Conservation (phyloP, 92 coral and sea anemone species). For the Umimayanthus kanabou region DNA sequence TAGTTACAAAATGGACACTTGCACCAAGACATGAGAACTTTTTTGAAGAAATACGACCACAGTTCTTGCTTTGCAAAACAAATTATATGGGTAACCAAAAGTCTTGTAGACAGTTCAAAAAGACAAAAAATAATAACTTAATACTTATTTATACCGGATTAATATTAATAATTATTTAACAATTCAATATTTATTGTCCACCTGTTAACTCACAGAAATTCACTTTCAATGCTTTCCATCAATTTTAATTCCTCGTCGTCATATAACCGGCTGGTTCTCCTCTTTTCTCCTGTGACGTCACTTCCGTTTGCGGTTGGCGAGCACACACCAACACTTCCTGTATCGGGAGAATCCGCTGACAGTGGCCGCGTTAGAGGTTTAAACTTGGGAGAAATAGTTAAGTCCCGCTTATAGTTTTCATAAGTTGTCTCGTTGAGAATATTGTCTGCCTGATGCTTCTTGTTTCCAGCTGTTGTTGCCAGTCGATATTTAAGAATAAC, state of each 20-base stretch:
- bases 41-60: background rate
- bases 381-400: constrained; percentile 7
- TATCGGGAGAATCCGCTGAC: constrained; percentile 12
- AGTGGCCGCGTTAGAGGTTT: constrained; percentile 10
- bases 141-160: too few relatives aligned
- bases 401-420: constrained; percentile 33
- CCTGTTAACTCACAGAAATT: constrained; percentile 1
- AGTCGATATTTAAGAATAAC: constrained; percentile 35
- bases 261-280: background rate
- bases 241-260: constrained; percentile 23
- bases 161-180: background rate
- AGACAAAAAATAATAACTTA: too few relatives aligned
- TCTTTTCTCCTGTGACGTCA: background rate
- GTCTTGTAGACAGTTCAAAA: too few relatives aligned
- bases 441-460: constrained; percentile 17
- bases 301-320: background rate
- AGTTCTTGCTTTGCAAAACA: background rate
- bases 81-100: background rate
- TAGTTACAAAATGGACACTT: background rate
- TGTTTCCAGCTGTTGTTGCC: constrained; percentile 20
- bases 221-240: constrained; percentile 21
- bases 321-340: constrained; percentile 8
- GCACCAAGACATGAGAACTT: too few relatives aligned
- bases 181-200: background rate
- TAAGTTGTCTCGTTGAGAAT: constrained; percentile 35